These are phyloP conservation scores for Hippoglossus hippoglossus DNA, from an alignment of 2,797 vertebrate genomes.

Conservation along the genomic window DNA sequence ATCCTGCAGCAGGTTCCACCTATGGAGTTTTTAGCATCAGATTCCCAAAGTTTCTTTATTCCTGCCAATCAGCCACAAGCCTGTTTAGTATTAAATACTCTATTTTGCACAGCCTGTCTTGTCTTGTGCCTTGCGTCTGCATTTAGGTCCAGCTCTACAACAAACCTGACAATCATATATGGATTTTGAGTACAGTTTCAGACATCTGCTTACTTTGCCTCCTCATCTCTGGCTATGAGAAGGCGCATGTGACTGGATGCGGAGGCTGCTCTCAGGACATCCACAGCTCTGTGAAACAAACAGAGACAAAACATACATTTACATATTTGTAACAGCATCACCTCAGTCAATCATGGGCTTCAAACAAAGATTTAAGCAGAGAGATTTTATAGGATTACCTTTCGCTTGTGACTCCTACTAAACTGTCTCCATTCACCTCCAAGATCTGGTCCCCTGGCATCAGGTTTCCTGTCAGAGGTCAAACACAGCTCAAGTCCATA, in stretches of 20 bases:
- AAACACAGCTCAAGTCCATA: constrained; percentile 2
- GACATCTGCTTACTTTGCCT: constrained; percentile 85
- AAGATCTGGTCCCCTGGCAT: constrained; percentile 93
- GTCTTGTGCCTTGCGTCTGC: too few relatives aligned
- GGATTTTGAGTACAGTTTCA: too few relatives aligned
- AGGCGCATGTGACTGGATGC: constrained; percentile 93
- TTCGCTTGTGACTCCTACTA: constrained; percentile 91
- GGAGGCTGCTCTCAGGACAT: constrained; percentile 89
- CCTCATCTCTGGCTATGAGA: constrained; percentile 90
- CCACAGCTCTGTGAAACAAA: constrained; percentile 86
- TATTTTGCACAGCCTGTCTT: too few relatives aligned
- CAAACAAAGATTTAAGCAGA: background rate
- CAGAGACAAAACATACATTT: constrained; percentile 11
- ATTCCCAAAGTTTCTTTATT: too few relatives aligned
- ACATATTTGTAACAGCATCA: background rate
- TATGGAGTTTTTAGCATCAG: too few relatives aligned
- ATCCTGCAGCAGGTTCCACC: too few relatives aligned
- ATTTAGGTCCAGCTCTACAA: too few relatives aligned
- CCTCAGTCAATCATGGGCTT: background rate
- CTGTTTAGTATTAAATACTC: too few relatives aligned
- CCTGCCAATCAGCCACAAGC: too few relatives aligned
- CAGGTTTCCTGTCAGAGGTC: constrained; percentile 84
- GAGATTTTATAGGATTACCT: constrained; percentile 77
- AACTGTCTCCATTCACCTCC: constrained; percentile 92
- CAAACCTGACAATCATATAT: too few relatives aligned